Base-by-base conservation (phyloP, 2,797 vertebrate genomes). In the Heliangelus exortis region DNA sequence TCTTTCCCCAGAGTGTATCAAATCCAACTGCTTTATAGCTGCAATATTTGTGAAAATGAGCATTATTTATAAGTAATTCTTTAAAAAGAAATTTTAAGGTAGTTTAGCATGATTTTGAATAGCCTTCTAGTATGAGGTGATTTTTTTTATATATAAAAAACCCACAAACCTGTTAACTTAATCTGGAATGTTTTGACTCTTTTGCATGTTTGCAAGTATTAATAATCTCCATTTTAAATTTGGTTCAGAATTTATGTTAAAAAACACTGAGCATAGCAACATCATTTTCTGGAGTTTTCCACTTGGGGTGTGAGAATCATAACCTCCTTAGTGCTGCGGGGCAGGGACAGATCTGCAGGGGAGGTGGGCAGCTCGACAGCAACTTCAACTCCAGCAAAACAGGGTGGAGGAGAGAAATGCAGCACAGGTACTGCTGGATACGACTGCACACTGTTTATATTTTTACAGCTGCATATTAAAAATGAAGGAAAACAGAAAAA, bases 21-120 rank as follows among this genome's bases (percentile, higher is more conserved):
- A 96, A 96, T 91, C 85, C 84, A 90, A 90, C 55, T 61, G 10
- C 65, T 93, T 94, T 90, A 97, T 95, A 97, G 95, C 88, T 96
- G 80, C 61, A 87, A 65, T 36, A 83, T 90, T 84, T 93, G 92
- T 95, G 96, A 97, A 96, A 97, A 95, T 82, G 87, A 97, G 94
- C 74, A 72, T 74, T 95, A 80, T 74, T 66, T 59, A 3, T 72
- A 96, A 53, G 72, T 72, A 80, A 84, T 76, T 55, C 34, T 94
- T 95, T 86, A 84, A 83, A 93, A 94, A 90, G 31, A 3, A 91
- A 57, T 34, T 45, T 87, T 86, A 84, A 95, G 87, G 94, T 94
- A 75, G 90, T 88, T 96, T 84, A 91, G 74, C 53, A 74, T 88
- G 67, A 54, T 87, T 96, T 93, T 90, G 95, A 96, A 91, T 71